Percentiles rank a stretch among this genome's conserved stretches.
phyloP scores from a whole-genome alignment of 2,113 vertebrate genomes.

The Peucedramus taeniatus region DNA sequence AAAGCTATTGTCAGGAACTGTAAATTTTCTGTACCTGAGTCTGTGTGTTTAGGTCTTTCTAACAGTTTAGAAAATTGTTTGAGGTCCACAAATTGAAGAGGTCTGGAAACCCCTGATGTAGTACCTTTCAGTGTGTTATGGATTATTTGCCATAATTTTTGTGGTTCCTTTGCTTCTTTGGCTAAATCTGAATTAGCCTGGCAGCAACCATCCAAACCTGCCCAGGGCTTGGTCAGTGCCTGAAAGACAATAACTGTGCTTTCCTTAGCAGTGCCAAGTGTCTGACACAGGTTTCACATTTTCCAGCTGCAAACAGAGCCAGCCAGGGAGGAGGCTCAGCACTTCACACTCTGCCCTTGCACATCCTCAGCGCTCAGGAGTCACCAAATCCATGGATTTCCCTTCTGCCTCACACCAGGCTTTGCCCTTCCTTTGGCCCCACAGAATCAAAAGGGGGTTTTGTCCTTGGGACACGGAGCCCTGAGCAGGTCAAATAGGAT shows the following conservation, averaged over 20 bases:
- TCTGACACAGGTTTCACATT: neutral
- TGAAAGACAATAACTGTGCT: neutral
- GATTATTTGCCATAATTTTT: neutral
- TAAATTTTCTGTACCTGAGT: neutral
- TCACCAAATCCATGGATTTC: neutral
- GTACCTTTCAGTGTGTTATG: neutral
- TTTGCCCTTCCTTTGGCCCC: neutral
- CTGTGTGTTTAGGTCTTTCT: neutral
- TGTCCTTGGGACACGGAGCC: neutral
- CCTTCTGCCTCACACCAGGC: neutral
- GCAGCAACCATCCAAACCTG: neutral
- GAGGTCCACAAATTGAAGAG: neutral
- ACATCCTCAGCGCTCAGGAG: neutral
- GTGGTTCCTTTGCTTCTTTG: neutral
- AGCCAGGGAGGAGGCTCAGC: neutral
- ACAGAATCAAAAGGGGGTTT: neutral
- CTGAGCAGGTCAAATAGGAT: neutral
- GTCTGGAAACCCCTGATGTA: neutral
- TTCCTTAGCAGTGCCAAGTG: neutral
- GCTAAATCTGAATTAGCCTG: neutral
- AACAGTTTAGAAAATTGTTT: neutral
- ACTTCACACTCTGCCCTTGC: accelerated
- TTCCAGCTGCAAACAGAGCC: neutral
- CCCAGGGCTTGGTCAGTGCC: neutral
- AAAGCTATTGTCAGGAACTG: slow-evolving; percentile 1